Conservation (phyloP, 2,888 invertebrate species). For the Heliconius ethilla region DNA sequence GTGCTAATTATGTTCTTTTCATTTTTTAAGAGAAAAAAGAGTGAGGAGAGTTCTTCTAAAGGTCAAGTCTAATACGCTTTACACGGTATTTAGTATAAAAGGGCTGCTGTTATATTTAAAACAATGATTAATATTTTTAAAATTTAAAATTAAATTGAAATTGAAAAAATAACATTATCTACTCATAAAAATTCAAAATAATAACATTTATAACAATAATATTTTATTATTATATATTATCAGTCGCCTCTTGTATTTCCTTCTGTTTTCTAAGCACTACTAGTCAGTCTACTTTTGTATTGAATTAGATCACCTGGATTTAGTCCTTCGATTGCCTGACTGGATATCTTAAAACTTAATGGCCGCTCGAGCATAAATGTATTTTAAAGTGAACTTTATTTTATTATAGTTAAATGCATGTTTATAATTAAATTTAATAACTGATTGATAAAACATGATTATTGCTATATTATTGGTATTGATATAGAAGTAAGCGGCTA, state of each 20-base stretch:
- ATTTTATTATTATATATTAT: background rate
- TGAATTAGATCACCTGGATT: slow-evolving; percentile 50
- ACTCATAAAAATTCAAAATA: background rate
- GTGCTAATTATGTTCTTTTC: background rate
- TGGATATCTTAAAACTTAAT: slow-evolving; percentile 44
- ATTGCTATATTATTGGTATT: slow-evolving; percentile 22
- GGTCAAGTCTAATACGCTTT: no score
- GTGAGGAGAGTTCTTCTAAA: no score
- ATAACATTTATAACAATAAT: background rate
- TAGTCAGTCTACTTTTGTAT: slow-evolving; percentile 33
- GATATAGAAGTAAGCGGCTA: slow-evolving; percentile 9
- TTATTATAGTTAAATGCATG: slow-evolving; percentile 35
- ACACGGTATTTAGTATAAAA: no score
- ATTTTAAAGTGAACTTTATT: slow-evolving; percentile 36
- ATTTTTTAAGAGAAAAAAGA: background rate
- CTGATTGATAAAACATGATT: slow-evolving; percentile 22
- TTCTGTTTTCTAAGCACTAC: slow-evolving; percentile 7
- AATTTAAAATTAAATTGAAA: no score
- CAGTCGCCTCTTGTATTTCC: no score
- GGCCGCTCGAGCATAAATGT: slow-evolving; percentile 37
- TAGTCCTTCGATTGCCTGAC: slow-evolving; percentile 49
- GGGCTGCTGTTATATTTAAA: no score
- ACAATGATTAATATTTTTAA: no score
- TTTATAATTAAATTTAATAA: slow-evolving; percentile 34
- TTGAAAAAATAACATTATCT: background rate